Base-by-base conservation (phyloP, 2,797 vertebrate genomes). In the Scolopax rusticola region DNA sequence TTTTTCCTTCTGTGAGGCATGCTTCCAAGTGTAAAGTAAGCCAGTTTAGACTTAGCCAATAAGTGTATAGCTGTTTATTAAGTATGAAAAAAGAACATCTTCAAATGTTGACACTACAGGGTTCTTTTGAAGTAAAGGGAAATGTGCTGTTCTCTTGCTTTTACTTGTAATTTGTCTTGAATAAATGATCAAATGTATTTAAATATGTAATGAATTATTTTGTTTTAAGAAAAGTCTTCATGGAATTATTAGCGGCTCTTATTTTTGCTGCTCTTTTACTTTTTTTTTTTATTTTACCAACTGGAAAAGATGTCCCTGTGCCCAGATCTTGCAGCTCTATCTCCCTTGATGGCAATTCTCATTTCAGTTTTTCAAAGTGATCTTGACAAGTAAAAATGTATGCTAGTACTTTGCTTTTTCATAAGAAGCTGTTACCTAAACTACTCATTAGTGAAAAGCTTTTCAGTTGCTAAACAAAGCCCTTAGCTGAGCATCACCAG, bases 151-250 rank as follows among this genome's bases (percentile, higher is more conserved):
- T 87, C 15, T 73, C 12, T 67, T 94, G 68, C 63, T 87, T 83
- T 83, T 80, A 19, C 11, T 15, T 11, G 8, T 67, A 68, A 84
- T 93, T 91, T 79, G 63, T 70, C 64, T 83, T 95, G 81, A 95
- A 94, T 93, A 94, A 90, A 88, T 87, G 41, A 93, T 95, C 53
- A 96, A 87, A 78, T 74, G 9, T 36, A 77, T 91, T 83, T 83
- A 87, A 92, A 84, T 78, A 45, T 9, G 6, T 63, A 45, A 56
- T 57, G 15, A 78, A 41, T 68, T 56, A 70, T 79, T 95, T 96
- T 90, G 30, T 43, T 76, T 47, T 68, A 36, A 47, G 47, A 32
- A 48, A 84, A 63, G 1, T 50, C 47, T 70, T 60, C 3, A 6
- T 47, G 61, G 36, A 67, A 15, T 92, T 84, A 73, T 71, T 89